Conservation (phyloP, 2,888 invertebrate genomes). For the Ypsolopha scabrella region DNA sequence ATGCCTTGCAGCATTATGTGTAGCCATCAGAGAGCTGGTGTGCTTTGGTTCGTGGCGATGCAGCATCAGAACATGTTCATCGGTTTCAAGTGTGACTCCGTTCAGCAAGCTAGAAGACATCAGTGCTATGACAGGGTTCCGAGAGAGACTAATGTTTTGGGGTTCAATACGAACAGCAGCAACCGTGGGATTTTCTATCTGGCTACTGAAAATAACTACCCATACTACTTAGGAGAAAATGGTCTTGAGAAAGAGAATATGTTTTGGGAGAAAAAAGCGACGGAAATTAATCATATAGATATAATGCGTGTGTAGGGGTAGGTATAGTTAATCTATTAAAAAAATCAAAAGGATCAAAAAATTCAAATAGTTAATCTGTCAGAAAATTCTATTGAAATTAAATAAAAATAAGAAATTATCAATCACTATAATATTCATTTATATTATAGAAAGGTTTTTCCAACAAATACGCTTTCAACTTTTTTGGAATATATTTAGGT, state of each 20-base stretch:
- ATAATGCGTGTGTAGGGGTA: too few relatives aligned
- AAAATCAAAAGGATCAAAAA: too few relatives aligned
- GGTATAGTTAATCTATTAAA: too few relatives aligned
- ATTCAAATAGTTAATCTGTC: too few relatives aligned
- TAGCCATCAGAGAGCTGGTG: slow-evolving; percentile 27
- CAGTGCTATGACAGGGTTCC: slow-evolving; percentile 29
- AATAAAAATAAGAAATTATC: too few relatives aligned
- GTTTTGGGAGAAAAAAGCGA: slow-evolving; percentile 13
- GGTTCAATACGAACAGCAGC: slow-evolving; percentile 20
- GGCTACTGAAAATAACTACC: slow-evolving; percentile 28
- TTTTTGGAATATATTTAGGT: too few relatives aligned
- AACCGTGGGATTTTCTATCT: slow-evolving; percentile 30
- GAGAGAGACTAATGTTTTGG: slow-evolving; percentile 25
- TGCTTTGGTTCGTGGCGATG: slow-evolving; percentile 30
- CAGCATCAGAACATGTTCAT: slow-evolving; percentile 28
- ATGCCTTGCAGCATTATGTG: slow-evolving; percentile 26
- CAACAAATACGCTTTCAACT: too few relatives aligned
- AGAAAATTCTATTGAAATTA: too few relatives aligned
- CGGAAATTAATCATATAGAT: not conserved
- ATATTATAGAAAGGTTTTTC: too few relatives aligned
- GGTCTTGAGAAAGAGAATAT: slow-evolving; percentile 36
- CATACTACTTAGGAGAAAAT: slow-evolving; percentile 38
- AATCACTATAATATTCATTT: too few relatives aligned
- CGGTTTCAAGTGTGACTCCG: slow-evolving; percentile 29
- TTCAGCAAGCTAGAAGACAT: slow-evolving; percentile 30